Conservation (phyloP, 2,888 invertebrate species). For the Leptinotarsa peninsularis region DNA sequence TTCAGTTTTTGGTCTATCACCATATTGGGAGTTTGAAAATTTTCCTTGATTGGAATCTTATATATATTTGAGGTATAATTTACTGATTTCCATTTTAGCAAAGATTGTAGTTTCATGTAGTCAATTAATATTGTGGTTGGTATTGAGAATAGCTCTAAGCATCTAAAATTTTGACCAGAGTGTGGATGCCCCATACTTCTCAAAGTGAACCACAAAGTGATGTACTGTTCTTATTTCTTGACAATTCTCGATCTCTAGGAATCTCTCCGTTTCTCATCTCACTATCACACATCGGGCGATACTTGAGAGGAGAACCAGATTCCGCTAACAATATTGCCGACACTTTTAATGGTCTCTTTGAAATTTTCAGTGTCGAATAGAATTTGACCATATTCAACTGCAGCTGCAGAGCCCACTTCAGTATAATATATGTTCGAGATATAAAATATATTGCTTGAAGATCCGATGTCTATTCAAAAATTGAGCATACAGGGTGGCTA, state of each 20-base stretch:
- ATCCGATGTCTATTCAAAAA: not conserved
- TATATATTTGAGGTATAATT: no score
- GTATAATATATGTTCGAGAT: not conserved
- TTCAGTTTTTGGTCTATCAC: no score
- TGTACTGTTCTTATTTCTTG: not conserved
- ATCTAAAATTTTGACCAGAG: no score
- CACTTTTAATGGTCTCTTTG: conserved; percentile 55
- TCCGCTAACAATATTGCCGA: conserved; percentile 54
- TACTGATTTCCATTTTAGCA: no score
- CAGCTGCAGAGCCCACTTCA: not conserved
- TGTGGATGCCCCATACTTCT: no score
- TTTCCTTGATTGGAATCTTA: no score
- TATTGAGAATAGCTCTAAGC: no score
- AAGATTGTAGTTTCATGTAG: no score
- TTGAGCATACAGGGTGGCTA: no score
- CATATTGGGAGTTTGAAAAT: no score
- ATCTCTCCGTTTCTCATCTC: conserved; percentile 58
- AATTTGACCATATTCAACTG: conserved; percentile 14
- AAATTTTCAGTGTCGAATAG: conserved; percentile 45
- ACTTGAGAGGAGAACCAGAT: conserved; percentile 50
- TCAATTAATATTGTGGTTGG: no score
- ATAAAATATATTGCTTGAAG: not conserved
- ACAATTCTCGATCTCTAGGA: conserved; percentile 52
- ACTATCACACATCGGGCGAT: conserved; percentile 53
- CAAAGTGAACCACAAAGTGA: no score